Conservation (phyloP, 2,113 vertebrate genomes). For the Capricornis sumatraensis region DNA sequence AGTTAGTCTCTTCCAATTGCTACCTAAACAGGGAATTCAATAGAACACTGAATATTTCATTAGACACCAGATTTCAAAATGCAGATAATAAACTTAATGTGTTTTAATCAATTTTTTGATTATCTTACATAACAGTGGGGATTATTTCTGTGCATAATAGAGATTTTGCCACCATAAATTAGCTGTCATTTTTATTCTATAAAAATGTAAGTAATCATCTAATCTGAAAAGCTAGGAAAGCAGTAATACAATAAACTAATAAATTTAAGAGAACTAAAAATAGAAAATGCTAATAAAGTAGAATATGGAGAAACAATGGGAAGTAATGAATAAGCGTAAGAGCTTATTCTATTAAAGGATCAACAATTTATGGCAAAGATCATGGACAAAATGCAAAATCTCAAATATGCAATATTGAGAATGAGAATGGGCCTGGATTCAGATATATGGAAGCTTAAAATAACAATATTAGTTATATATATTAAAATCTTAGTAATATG, state of each 20-base stretch:
- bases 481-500: background rate
- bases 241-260: background rate
- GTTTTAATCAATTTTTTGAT: constrained; percentile 1
- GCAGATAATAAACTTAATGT: background rate
- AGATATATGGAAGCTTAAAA: background rate
- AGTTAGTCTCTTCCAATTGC: constrained; percentile 31
- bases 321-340: background rate
- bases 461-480: background rate
- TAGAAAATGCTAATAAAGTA: background rate
- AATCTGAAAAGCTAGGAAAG: background rate
- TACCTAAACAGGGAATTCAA: background rate
- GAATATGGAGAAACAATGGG: background rate
- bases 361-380: background rate
- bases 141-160: background rate
- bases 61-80: background rate
- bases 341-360: background rate
- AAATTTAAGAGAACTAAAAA: background rate
- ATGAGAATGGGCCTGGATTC: background rate
- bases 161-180: background rate
- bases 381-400: background rate
- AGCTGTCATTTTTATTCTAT: background rate
- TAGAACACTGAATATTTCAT: constrained; percentile 47
- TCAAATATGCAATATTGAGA: background rate
- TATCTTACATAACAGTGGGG: background rate
- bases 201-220: background rate